These are phyloP conservation scores for Papilio protenor DNA, from an alignment of 2,888 invertebrate genomes.

Conservation along the genomic window DNA sequence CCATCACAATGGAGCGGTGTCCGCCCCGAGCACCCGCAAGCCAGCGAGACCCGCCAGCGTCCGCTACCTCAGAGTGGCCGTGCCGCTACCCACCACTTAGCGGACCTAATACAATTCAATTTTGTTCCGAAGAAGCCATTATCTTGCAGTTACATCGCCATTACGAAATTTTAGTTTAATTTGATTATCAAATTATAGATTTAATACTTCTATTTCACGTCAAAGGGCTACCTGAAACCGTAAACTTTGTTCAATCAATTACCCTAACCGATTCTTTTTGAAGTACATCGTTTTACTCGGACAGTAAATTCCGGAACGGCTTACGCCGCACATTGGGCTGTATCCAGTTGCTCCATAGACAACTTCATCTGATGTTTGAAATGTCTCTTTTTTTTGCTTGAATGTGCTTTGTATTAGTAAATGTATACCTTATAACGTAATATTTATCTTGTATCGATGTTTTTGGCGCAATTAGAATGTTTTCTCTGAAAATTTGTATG, in stretches of 20 bases:
- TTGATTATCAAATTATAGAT: slow-evolving; percentile 25
- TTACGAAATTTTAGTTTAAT: slow-evolving; percentile 30
- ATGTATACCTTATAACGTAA: too few species aligned
- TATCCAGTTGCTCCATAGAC: too few species aligned
- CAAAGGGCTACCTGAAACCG: slow-evolving; percentile 38
- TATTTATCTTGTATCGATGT: too few species aligned
- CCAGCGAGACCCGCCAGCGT: slow-evolving; percentile 26
- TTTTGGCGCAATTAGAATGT: too few species aligned
- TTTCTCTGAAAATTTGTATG: too few species aligned
- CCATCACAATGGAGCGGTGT: slow-evolving; percentile 52
- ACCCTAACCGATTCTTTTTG: slow-evolving; percentile 72
- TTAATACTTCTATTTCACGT: slow-evolving; percentile 9
- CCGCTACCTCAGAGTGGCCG: background rate
- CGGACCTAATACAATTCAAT: slow-evolving; percentile 33
- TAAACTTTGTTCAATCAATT: slow-evolving; percentile 75
- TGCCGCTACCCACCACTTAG: slow-evolving; percentile 16
- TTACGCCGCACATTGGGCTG: too few species aligned
- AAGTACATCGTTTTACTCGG: slow-evolving; percentile 70
- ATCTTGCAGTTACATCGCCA: slow-evolving; percentile 22
- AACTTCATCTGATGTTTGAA: too few species aligned
- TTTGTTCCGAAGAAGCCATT: slow-evolving; percentile 35
- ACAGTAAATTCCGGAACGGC: slow-evolving; percentile 79
- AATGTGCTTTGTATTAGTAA: too few species aligned
- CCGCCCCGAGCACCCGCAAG: slow-evolving; percentile 45
- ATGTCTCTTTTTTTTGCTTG: too few species aligned